A percentile compares a stretch with the other conserved stretches of the same genome.
Conservation (phyloP, 2,888 invertebrate genomes). For the Nemoura dubitans region DNA sequence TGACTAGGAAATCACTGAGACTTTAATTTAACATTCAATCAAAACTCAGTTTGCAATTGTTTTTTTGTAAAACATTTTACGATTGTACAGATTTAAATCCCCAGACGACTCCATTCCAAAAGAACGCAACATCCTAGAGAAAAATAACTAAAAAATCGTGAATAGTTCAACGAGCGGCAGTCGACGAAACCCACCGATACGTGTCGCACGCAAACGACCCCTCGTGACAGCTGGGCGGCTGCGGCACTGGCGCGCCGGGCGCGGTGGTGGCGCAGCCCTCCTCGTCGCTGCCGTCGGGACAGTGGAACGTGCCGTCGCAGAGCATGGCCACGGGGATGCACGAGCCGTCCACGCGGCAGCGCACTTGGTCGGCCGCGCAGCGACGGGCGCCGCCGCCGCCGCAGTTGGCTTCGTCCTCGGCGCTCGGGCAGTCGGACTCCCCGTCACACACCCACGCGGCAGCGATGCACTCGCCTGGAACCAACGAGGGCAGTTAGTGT, state of each 20-base stretch:
- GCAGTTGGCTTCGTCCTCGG: constrained; percentile 71
- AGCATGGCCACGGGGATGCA: constrained; percentile 64
- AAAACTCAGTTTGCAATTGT: too few species aligned
- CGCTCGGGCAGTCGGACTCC: constrained; percentile 65
- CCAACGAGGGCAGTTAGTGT: background rate
- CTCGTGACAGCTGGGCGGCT: constrained; percentile 62
- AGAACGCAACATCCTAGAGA: too few species aligned
- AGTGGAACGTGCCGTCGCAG: constrained; percentile 66
- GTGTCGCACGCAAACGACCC: constrained; percentile 69
- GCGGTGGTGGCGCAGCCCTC: constrained; percentile 57
- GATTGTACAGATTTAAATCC: too few species aligned
- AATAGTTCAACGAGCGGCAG: too few species aligned
- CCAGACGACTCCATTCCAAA: too few species aligned
- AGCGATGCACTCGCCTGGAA: constrained; percentile 68
- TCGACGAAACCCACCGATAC: background rate
- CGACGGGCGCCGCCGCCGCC: constrained; percentile 55
- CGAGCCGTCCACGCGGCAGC: constrained; percentile 70
- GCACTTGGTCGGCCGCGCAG: constrained; percentile 62
- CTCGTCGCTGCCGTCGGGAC: constrained; percentile 68
- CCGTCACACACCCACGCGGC: constrained; percentile 72
- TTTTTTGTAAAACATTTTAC: too few species aligned
- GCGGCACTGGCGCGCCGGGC: background rate
- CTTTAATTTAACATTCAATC: too few species aligned
- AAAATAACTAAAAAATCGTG: too few species aligned
- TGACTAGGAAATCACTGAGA: too few species aligned